phyloP scores from a whole-genome alignment of 2,888 invertebrate genomes.

The Ichneumoninae sp. region DNA sequence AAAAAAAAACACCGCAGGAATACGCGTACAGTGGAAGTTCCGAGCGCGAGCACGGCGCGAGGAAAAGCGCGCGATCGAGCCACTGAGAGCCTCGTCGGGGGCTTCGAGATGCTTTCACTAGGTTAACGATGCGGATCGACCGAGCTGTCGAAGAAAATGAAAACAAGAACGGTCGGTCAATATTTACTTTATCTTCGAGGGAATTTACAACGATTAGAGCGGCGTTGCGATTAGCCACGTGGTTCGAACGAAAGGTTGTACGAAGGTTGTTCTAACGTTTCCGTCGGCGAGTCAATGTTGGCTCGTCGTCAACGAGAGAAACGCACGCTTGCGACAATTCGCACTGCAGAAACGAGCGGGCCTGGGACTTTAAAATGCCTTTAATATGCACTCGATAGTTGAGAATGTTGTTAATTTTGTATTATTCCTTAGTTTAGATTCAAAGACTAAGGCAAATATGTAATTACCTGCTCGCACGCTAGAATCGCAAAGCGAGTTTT shows the following conservation, averaged over 20 bases:
- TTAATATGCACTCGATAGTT: slow-evolving; percentile 50
- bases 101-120: neutral
- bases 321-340: neutral
- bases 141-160: neutral
- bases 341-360: neutral
- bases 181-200: neutral
- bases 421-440: neutral
- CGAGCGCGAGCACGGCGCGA: neutral
- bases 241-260: neutral
- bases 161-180: neutral
- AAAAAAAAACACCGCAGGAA: neutral
- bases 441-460: neutral
- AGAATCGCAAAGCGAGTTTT: neutral
- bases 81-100: neutral
- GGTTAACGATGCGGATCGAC: neutral
- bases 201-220: slow-evolving; percentile 15
- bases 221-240: neutral
- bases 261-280: neutral
- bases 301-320: slow-evolving; percentile 9
- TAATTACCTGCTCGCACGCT: neutral
- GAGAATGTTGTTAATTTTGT: slow-evolving; percentile 48
- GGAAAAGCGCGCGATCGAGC: neutral
- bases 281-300: neutral
- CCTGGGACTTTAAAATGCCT: neutral
- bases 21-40: neutral